Conservation (phyloP, 2,888 invertebrate genomes). For the Rhopalosiphum nymphaeae region DNA sequence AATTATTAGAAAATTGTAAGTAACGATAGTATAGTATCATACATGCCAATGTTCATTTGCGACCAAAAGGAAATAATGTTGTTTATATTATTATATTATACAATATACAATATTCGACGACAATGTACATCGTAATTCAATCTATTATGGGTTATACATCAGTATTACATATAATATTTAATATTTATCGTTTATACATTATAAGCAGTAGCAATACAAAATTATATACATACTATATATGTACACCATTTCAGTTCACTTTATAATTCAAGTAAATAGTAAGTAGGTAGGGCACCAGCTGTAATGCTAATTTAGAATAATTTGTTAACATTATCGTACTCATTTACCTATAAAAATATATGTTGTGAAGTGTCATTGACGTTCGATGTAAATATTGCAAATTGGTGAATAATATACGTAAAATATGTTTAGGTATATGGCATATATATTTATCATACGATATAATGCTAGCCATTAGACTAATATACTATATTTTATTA, state of each 20-base stretch:
- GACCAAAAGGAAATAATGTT: neutral
- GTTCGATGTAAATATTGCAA: neutral
- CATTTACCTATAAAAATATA: neutral
- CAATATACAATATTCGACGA: neutral
- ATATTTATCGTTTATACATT: neutral
- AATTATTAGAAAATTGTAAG: neutral
- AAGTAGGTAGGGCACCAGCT: neutral
- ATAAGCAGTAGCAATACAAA: neutral
- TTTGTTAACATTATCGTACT: neutral
- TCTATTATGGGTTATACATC: neutral
- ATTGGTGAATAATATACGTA: neutral
- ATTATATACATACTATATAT: neutral
- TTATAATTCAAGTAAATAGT: neutral
- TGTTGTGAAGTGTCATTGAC: neutral
- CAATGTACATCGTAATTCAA: neutral
- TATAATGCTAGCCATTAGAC: neutral
- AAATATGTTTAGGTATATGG: neutral
- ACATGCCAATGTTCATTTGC: neutral
- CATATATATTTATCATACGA: neutral
- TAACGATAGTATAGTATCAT: neutral
- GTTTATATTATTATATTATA: neutral
- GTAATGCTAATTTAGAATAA: neutral
- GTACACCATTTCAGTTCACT: neutral
- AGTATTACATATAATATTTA: too few relatives aligned
- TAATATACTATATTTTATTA: neutral